Evolutionary conservation across 1,140 invertebrate species (phyloP), one percentile per base, ranked within the genome.

Genomic region (Carposina sasakii): DNA sequence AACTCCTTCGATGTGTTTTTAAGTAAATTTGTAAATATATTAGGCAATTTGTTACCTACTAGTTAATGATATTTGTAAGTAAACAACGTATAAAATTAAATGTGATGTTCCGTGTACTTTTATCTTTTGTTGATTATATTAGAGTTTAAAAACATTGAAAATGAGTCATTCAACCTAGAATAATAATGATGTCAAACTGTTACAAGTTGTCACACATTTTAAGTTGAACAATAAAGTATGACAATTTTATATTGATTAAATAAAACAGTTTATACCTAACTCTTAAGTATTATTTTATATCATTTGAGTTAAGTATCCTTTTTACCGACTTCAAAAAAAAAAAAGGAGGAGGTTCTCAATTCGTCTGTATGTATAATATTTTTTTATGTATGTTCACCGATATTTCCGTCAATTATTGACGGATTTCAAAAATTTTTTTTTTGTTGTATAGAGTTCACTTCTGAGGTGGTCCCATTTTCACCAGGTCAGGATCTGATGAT

Each of bases 181-280:
- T 41, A 49, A 59, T 8, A 10, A 51, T 42, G 49, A 63, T 37
- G 56, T 65, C 60, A 57, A 70, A 69, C 55, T 69, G 68, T 68
- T 71, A 65, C 77, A n/a, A 77, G 71, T 43, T 64, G 60, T 67
- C 58, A 61, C 63, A 51, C 43, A 60, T 61, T 65, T 66, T 64
- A 53, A 53, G 69, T 67, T 60, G 59, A 69, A 64, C 64, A 70
- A 75, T 49, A 59, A 71, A 69, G 60, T 62, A 65, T 65, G 57
- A 53, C 67, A 65, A 70, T 78, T 81, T 78, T 78, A 76, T 81
- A 81, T 76, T 72, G 65, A 70, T 67, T 74, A 75, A 76, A 76
- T 64, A 66, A 77, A 73, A 75, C 62, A 59, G 51, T 76, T 74
- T 76, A 64, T 74, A 75, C 54, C 51, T 65, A 23, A 13, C 12